Evolutionary conservation across 2,888 invertebrate genomes (phyloP).

Genomic region (Timema cristinae): DNA sequence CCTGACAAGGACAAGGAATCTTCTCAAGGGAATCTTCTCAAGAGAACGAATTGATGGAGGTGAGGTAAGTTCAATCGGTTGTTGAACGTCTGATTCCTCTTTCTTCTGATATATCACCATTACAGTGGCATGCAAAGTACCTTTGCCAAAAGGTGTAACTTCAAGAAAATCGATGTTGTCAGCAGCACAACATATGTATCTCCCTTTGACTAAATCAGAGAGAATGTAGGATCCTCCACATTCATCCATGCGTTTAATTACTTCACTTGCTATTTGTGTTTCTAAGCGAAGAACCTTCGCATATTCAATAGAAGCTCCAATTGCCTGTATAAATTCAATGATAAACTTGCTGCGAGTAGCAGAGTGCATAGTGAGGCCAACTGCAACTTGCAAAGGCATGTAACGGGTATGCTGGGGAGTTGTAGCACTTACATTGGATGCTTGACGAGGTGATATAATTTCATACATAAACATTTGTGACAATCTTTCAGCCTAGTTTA

Average conservation of each 20-base stretch:
- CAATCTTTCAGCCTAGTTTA: too few relatives aligned
- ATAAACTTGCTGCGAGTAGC: too few relatives aligned
- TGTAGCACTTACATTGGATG: too few relatives aligned
- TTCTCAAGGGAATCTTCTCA: too few relatives aligned
- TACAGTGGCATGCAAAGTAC: neutral
- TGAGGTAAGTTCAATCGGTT: too few relatives aligned
- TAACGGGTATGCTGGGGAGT: neutral
- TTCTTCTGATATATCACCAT: too few relatives aligned
- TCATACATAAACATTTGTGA: too few relatives aligned
- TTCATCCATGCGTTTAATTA: neutral
- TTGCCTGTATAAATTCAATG: neutral
- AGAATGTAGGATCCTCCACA: conserved; percentile 7
- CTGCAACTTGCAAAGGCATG: neutral
- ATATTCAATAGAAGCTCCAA: neutral
- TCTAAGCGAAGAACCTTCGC: neutral
- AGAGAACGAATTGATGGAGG: too few relatives aligned
- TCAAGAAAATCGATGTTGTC: neutral
- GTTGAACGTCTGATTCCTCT: too few relatives aligned
- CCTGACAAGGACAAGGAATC: too few relatives aligned
- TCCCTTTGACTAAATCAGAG: neutral
- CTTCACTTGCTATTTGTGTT: conserved; percentile 7
- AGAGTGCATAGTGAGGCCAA: neutral
- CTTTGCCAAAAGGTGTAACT: neutral
- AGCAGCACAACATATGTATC: conserved; percentile 12
- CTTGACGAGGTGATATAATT: too few relatives aligned